Evolutionary conservation across 2,888 invertebrate genomes (phyloP), one percentile per base, ranked within the genome.

Genomic region (Halictus quadricinctus): DNA sequence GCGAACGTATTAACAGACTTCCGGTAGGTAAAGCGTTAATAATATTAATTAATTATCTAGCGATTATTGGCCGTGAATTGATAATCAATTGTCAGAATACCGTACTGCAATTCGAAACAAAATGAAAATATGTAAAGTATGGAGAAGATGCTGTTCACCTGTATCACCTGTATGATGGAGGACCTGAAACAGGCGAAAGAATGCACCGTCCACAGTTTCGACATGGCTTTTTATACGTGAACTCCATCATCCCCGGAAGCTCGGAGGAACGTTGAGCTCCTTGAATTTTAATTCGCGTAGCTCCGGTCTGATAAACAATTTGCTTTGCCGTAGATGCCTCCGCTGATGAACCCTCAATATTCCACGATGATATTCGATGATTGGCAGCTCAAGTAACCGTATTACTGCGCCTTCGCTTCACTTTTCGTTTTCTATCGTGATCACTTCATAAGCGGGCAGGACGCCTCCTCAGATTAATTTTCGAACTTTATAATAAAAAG

Each of bases 241-340:
- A 70, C 80, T 10, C 58, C 78, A 76, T 85, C 86, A 83, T 87
- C 82, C 86, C 41, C 70, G 13, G 72, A 69, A 79, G 76, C 86
- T 84, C 69, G 60, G 70, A 78, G 85, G 78, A 74, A 78, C 77
- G 87, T 78, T 64, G 74, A 86, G 88, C 85, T 84, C 82, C 77
- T 89, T 91, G 91, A 92, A 92, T 92, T 91, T 92, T 92, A 92
- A 92, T 92, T 91, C 90, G 73, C 85, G 86, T 83, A 85, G 66
- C 79, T 82, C 72, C 76, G 48, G 48, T 46, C 78, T 79, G 91
- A 92, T 91, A 92, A 92, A 93, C 90, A 91, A 92, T 91, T 92
- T 92, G 86, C 90, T 86, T 82, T 72, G 50, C 81, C 76, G 76
- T 74, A 69, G 43, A 75, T 81, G 81, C 81, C 78, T 64, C 69